Evolutionary conservation across 1,140 invertebrate genomes (phyloP).

Genomic region (Metopolophium dirhodum): DNA sequence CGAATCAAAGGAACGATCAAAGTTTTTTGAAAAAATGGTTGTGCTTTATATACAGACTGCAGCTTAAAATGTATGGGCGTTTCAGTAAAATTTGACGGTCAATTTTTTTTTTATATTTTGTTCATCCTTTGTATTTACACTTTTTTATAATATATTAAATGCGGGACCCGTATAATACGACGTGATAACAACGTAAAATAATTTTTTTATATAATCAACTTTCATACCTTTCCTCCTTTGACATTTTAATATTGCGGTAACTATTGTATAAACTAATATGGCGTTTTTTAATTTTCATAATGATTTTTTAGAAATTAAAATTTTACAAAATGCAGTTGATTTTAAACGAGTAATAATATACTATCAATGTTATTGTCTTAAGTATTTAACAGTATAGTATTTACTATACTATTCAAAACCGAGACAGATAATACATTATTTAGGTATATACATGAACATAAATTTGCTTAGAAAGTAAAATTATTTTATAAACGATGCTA

Average conservation of each 20-base stretch:
- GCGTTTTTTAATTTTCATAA: background rate
- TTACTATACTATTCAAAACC: background rate
- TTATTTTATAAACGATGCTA: background rate
- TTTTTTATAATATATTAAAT: background rate
- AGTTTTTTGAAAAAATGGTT: background rate
- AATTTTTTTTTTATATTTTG: background rate
- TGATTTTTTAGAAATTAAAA: background rate
- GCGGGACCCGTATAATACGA: background rate
- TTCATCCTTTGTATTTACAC: background rate
- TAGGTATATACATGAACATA: background rate
- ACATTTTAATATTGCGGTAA: background rate
- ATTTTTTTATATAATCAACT: background rate
- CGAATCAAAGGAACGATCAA: background rate
- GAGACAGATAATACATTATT: background rate
- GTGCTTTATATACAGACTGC: background rate
- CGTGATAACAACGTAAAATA: background rate
- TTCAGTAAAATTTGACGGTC: background rate
- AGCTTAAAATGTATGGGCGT: background rate
- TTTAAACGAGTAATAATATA: background rate
- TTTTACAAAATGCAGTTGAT: background rate
- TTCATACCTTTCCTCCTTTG: background rate
- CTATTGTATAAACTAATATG: background rate
- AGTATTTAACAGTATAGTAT: background rate
- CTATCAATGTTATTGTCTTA: background rate
- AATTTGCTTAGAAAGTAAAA: slow-evolving; percentile 6